These are phyloP conservation scores for Macrosiphum euphorbiae DNA, from an alignment of 2,888 invertebrate species.

Conservation along the genomic window DNA sequence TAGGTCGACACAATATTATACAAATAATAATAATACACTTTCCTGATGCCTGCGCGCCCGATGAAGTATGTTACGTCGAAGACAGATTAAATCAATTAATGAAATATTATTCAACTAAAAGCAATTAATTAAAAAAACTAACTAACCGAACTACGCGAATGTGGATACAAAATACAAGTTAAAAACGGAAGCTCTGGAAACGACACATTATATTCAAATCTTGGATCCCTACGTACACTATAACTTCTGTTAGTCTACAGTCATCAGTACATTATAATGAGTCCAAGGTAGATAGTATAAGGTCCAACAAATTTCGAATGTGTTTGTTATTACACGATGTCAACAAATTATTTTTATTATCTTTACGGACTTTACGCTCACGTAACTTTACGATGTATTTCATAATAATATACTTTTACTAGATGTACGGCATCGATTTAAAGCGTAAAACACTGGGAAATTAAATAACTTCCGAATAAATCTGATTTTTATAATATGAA, in stretches of 20 bases:
- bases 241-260: neutral
- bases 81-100: slow-evolving; percentile 18
- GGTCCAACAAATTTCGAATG: neutral
- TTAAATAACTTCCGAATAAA: neutral
- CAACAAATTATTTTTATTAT: neutral
- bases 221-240: neutral
- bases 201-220: neutral
- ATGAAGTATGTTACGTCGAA: slow-evolving; percentile 2
- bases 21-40: slow-evolving; percentile 15
- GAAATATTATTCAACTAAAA: neutral
- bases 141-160: neutral
- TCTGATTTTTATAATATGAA: neutral
- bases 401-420: neutral
- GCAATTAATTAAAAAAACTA: neutral
- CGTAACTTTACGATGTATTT: neutral
- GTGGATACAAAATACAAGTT: neutral
- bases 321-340: neutral
- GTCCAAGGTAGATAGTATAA: neutral
- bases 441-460: neutral
- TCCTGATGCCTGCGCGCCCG: neutral
- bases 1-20: slow-evolving; percentile 8
- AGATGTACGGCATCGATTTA: neutral
- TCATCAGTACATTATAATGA: neutral
- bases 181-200: neutral
- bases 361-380: too few species aligned